phyloP scores from a whole-genome alignment of 2,888 invertebrate species.

The Xanthorhoe designata region DNA sequence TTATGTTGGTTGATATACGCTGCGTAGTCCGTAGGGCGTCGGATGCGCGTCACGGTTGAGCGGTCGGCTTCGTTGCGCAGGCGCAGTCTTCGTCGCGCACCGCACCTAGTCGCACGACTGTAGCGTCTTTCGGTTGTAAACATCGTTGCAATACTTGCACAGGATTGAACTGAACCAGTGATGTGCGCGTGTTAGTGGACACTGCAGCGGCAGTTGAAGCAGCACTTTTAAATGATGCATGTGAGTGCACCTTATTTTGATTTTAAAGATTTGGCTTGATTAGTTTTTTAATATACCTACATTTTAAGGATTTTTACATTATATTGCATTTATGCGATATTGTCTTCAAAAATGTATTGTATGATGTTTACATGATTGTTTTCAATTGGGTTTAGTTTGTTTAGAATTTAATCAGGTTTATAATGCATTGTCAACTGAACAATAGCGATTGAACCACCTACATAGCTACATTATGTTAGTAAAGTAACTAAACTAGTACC shows the following conservation, averaged over 20 bases:
- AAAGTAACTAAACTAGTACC: neutral
- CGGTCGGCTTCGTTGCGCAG: constrained; percentile 21
- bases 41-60: constrained; percentile 19
- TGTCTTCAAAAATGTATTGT: neutral
- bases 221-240: constrained; percentile 75
- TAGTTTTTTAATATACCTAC: neutral
- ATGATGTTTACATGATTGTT: neutral
- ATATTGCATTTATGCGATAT: neutral
- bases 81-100: constrained; percentile 47
- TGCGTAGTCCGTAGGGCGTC: constrained; percentile 29
- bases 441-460: constrained; percentile 36
- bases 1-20: constrained; percentile 6
- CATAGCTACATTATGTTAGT: neutral
- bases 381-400: constrained; percentile 26
- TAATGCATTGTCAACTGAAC: constrained; percentile 48
- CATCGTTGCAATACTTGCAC: constrained; percentile 58
- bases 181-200: constrained; percentile 74
- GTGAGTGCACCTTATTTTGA: constrained; percentile 60
- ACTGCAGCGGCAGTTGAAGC: constrained; percentile 50
- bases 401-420: constrained; percentile 27
- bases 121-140: constrained; percentile 52
- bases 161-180: constrained; percentile 57
- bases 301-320: neutral
- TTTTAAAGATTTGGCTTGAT: neutral
- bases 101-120: constrained; percentile 42